phyloP scores from a whole-genome alignment of 2,797 vertebrate species.

The Chloroceryle amazona region DNA sequence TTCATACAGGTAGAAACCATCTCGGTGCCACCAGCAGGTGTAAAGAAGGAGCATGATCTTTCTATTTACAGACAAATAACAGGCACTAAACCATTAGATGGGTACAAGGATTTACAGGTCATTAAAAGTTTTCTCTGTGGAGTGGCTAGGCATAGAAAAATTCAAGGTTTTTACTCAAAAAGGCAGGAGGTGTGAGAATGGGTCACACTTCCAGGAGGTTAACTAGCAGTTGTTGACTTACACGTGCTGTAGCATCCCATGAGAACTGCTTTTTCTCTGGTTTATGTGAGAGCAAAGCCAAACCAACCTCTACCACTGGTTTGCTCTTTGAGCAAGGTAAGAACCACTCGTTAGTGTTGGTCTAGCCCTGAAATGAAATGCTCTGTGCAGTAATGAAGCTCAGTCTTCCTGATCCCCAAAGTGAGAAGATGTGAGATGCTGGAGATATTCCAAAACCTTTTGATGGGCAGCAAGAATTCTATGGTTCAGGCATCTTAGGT shows the following conservation, averaged over 20 bases:
- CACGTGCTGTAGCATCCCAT: background rate
- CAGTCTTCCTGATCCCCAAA: background rate
- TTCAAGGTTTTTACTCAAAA: background rate
- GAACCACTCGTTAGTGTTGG: background rate
- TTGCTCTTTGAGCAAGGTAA: background rate
- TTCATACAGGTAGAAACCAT: conserved; percentile 73
- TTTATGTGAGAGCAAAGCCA: background rate
- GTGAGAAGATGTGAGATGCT: background rate
- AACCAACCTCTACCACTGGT: background rate
- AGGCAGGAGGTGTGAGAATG: background rate
- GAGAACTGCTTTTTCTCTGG: background rate
- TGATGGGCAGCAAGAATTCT: background rate
- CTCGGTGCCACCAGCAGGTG: background rate
- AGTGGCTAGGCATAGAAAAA: background rate
- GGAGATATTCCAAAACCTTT: background rate
- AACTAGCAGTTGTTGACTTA: background rate
- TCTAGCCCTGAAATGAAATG: background rate
- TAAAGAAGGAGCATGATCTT: background rate
- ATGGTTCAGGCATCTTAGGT: background rate
- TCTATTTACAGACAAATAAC: background rate
- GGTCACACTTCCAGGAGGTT: background rate
- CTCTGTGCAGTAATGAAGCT: background rate
- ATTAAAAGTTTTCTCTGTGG: background rate
- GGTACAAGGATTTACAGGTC: background rate
- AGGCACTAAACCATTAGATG: background rate